Evolutionary conservation across 1,140 invertebrate species (phyloP), one percentile per base, ranked within the genome.

Genomic region (Panagrolaimus sp.): DNA sequence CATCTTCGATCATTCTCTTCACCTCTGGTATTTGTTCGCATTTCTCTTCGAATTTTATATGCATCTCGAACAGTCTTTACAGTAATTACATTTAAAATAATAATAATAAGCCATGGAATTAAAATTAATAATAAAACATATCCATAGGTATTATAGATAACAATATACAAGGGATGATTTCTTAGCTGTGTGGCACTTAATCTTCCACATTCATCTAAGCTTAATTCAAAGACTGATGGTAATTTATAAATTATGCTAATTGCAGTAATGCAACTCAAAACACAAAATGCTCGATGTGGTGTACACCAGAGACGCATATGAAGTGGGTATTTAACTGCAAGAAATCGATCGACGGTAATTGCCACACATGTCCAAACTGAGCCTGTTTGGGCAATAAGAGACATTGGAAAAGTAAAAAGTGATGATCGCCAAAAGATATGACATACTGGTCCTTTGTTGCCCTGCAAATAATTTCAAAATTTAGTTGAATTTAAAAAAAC

Each of bases 321-420:
- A 7, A 81, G 70, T 14, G 79, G 79, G 67, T 83, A 81, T 21
- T 77, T 71, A 5, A 81, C 81, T 7, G 79, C 79, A 32, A 81
- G 65, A 64, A 76, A 80, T 5, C 79, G 81, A 70, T 81, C 79
- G 9, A 81, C 78, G 0, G 79, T 81, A 48, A 81, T 76, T 6
- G 79, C 82, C 6, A 81, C 82, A 58, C 80, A 82, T 24, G 79
- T 83, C 81, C 81, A 81, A 32, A 81, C 79, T 48, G 66, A 71
- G 1, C 72, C 78, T 3, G 79, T 82, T 65, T 81, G 81, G 9
- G 75, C 76, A 17, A 75, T 73, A 17, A 82, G 65, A 8, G 81
- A 81, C 4, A 83, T 68, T 6, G 80, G 81, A 69, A 73, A 82
- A 9, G 78, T 79, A 26, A 80, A 71, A 5, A 82, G 64, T 14